A percentile compares a stretch with the other conserved stretches of the same genome.
These are phyloP conservation scores for Stomatorhinus walkeri DNA, from an alignment of 2,797 vertebrate genomes.

Conservation along the genomic window DNA sequence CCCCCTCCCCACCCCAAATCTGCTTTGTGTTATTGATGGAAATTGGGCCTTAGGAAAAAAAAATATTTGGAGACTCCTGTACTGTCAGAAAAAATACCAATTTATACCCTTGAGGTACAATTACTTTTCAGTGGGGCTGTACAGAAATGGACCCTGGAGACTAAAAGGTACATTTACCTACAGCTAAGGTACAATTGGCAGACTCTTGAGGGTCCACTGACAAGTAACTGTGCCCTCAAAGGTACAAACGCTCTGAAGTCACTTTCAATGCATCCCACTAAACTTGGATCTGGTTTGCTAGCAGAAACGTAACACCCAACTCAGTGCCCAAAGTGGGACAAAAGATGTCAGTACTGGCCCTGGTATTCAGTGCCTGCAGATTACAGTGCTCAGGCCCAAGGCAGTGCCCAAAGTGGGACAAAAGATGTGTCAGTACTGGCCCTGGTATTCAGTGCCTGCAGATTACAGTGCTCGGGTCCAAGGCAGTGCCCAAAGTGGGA, in stretches of 20 bases:
- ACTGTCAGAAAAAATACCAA: not conserved
- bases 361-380: too few species aligned
- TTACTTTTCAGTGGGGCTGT: not conserved
- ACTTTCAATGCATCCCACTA: slow-evolving; percentile 33
- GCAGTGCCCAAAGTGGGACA: too few species aligned
- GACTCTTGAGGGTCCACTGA: not conserved
- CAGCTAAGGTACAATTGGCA: not conserved
- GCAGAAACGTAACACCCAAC: slow-evolving; percentile 9
- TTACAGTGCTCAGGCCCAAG: too few species aligned
- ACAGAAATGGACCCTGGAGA: not conserved
- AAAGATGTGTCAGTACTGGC: too few species aligned
- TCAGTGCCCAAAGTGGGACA: too few species aligned
- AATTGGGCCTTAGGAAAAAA: not conserved
- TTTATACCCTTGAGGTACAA: not conserved
- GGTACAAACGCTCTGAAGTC: slow-evolving; percentile 12
- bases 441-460: too few species aligned
- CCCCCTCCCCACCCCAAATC: not conserved
- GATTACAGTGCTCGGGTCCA: too few species aligned
- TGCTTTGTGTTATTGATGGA: not conserved
- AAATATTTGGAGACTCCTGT: not conserved
- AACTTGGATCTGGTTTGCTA: slow-evolving; percentile 28
- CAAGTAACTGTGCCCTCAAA: not conserved
- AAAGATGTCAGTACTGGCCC: too few species aligned
- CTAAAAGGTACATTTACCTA: not conserved
- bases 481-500: too few species aligned